Evolutionary conservation across 2,113 vertebrate species (phyloP).

Genomic region (Alligator sinensis): DNA sequence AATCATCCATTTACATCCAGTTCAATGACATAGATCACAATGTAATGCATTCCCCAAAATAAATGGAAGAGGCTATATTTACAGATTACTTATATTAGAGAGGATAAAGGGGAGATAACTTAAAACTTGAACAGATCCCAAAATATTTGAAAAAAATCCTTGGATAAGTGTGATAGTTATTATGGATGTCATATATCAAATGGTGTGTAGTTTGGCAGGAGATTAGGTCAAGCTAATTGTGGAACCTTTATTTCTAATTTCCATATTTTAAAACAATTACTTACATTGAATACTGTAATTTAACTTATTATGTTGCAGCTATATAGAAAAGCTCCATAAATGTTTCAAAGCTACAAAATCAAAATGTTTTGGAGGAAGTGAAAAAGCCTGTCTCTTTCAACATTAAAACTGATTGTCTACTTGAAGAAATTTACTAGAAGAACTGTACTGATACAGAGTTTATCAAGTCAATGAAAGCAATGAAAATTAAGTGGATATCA

Average conservation of each 20-base stretch:
- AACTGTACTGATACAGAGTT: constrained; percentile 31
- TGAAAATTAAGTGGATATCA: constrained; percentile 58
- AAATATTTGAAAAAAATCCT: constrained; percentile 27
- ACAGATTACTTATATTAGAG: constrained; percentile 43
- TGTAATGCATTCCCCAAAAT: constrained; percentile 5
- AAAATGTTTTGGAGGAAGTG: neutral
- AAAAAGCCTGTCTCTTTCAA: constrained; percentile 31
- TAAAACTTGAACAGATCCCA: constrained; percentile 34
- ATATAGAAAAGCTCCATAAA: constrained; percentile 2
- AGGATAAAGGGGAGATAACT: constrained; percentile 29
- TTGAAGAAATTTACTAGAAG: constrained; percentile 45
- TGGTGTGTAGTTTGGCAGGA: neutral
- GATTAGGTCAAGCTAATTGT: constrained; percentile 7
- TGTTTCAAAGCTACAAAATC: neutral
- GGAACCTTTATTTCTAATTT: constrained; percentile 11
- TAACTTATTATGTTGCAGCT: neutral
- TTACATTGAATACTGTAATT: neutral
- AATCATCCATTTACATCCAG: constrained; percentile 30
- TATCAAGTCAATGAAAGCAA: constrained; percentile 64
- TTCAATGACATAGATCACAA: neutral
- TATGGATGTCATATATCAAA: neutral
- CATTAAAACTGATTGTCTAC: constrained; percentile 30
- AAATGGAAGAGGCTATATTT: neutral
- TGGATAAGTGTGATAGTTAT: constrained; percentile 35
- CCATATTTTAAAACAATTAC: neutral